Evolutionary conservation across 1,140 invertebrate species (phyloP).

Genomic region (Temnothorax nylanderi): DNA sequence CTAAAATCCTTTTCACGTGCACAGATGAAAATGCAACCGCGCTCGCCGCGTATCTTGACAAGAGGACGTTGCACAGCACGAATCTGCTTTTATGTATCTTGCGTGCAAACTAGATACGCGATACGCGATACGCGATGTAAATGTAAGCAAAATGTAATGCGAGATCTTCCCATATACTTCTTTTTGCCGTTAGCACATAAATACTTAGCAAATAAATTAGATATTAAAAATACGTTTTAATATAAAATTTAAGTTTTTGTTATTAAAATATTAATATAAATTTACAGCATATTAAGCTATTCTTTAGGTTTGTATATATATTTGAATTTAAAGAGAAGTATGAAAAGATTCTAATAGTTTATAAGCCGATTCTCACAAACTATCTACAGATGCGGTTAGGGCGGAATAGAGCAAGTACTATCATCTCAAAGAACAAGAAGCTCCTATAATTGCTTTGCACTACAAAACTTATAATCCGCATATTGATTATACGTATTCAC

Average conservation of each 20-base stretch:
- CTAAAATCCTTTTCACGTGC: conserved; percentile 38
- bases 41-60: conserved; percentile 20
- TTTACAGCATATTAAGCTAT: background rate
- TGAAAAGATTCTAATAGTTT: background rate
- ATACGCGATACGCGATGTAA: conserved; percentile 4
- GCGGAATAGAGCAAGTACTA: background rate
- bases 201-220: background rate
- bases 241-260: background rate
- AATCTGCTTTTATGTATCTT: conserved; percentile 7
- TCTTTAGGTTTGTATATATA: background rate
- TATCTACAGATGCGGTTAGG: background rate
- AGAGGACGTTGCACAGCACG: conserved; percentile 2
- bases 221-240: background rate
- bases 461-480: background rate
- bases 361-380: background rate
- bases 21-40: conserved; percentile 31
- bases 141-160: conserved; percentile 13
- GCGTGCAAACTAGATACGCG: conserved; percentile 26
- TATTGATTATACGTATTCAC: conserved; percentile 5
- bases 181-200: background rate
- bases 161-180: background rate
- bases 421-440: conserved; percentile 9
- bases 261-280: conserved; percentile 18
- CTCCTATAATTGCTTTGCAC: conserved; percentile 1
- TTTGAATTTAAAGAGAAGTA: conserved; percentile 1